These are phyloP conservation scores for Onthophagus taurus DNA, from an alignment of 1,140 invertebrate species.

Conservation along the genomic window DNA sequence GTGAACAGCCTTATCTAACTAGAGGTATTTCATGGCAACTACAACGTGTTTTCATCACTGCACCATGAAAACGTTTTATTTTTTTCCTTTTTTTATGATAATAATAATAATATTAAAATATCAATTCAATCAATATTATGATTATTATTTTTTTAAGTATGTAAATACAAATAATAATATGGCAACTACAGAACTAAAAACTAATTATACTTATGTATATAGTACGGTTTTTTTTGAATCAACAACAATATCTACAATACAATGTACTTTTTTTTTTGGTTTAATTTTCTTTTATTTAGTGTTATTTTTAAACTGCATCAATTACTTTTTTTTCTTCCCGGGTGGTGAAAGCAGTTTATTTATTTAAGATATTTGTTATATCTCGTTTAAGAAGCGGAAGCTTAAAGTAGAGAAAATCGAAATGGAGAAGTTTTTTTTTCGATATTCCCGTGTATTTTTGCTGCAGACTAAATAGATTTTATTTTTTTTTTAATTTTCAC, in stretches of 20 bases:
- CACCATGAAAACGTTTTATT: conserved; percentile 16
- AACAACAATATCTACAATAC: conserved; percentile 39
- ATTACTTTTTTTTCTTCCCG: conserved; percentile 27
- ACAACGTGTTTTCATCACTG: conserved; percentile 33
- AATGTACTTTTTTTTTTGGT: no score
- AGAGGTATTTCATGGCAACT: conserved; percentile 38
- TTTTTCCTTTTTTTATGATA: neutral
- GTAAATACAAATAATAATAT: neutral
- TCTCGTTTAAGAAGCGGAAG: no score
- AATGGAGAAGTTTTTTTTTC: no score
- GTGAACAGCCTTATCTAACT: conserved; percentile 39
- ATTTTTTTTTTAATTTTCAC: no score
- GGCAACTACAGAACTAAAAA: conserved; percentile 22
- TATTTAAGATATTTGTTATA: no score
- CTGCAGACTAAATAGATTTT: no score
- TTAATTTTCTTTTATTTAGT: no score
- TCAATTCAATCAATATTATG: neutral
- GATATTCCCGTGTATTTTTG: no score
- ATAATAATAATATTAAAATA: conserved; percentile 2
- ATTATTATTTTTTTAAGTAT: neutral
- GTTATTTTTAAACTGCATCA: conserved; percentile 37
- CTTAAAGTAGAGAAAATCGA: no score
- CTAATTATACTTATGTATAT: no score
- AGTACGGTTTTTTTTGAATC: conserved; percentile 29
- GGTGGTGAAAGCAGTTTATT: no score